These are phyloP conservation scores for Thereva nobilitata DNA, from an alignment of 2,888 invertebrate genomes.

Conservation along the genomic window DNA sequence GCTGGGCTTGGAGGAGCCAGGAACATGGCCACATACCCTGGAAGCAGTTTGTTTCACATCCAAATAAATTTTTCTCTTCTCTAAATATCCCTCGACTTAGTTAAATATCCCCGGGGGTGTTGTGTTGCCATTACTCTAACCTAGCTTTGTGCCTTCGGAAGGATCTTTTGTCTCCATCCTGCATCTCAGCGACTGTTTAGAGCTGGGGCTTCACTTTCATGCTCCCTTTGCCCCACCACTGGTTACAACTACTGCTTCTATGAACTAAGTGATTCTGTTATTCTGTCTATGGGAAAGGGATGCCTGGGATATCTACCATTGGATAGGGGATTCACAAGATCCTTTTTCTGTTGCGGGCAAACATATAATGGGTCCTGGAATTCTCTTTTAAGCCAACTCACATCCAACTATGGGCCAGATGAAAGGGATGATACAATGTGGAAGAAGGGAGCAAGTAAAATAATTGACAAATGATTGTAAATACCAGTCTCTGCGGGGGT, in stretches of 20 bases:
- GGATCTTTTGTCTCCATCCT: constrained; percentile 14
- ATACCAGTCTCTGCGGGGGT: constrained; percentile 14
- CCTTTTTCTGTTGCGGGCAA: not conserved
- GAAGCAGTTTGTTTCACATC: constrained; percentile 25
- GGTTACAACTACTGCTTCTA: constrained; percentile 10
- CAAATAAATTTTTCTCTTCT: constrained; percentile 23
- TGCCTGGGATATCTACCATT: constrained; percentile 14
- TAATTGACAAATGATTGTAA: constrained; percentile 41
- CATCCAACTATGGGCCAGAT: constrained; percentile 1
- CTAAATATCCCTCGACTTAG: constrained; percentile 30
- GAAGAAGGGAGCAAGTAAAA: constrained; percentile 33
- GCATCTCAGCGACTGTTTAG: not conserved
- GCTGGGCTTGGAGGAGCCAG: no score
- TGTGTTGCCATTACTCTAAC: constrained; percentile 28
- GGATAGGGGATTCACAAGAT: constrained; percentile 5
- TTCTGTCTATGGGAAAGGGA: constrained; percentile 4
- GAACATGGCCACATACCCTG: constrained; percentile 14
- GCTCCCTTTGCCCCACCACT: no score
- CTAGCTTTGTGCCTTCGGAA: constrained; percentile 29
- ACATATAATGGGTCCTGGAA: constrained; percentile 1
- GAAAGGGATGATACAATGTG: constrained; percentile 12
- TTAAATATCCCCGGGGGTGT: constrained; percentile 38
- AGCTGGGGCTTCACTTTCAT: no score
- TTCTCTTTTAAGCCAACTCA: not conserved
- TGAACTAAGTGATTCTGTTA: constrained; percentile 19